Base-by-base conservation (phyloP, 2,888 invertebrate genomes). In the Chironomus riparius region DNA sequence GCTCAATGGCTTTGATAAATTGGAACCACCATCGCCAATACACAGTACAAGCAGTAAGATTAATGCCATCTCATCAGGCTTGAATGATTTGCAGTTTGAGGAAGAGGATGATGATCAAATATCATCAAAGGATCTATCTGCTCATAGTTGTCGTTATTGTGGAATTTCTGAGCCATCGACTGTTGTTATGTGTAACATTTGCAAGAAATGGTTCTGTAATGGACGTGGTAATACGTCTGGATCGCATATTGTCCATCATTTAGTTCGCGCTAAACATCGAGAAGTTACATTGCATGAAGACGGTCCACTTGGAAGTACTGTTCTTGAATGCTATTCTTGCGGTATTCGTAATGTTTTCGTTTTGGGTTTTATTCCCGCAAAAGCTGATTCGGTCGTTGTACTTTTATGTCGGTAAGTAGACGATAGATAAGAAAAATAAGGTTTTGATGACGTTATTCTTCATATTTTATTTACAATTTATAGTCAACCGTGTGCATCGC, bases 131-230 rank as follows among this genome's bases (percentile, higher is more conserved):
- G 94, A 97, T 83, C 85, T 98, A 78, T 98, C 98, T 1, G 92
- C 93, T 79, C 96, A 97, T 87, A 98, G 98, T 0, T 98, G 98
- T 88, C 97, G 97, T 83, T 99, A 99, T 83, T 99, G 99, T 85
- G 98, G 98, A 70, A 97, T 99, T 78, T 97, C 98, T 83, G 98
- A 98, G 82, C 97, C 97, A 0, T 91, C 94, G 78, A 96, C 95
- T 80, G 99, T 99, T 61, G 97, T 98, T 76, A 95, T 95, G 92
- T 99, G 99, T 85, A 98, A 98, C 83, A 90, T 94, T 77, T 99
- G 99, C 83, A 97, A 96, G 83, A 98, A 98, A 83, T 99, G 99
- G 99, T 99, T 99, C 83, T 99, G 99, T 84, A 99, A 99, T 86
- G 98, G 98, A 0, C 90, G 98, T 77, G 98, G 98, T 15, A 97